Evolutionary conservation across 1,140 invertebrate genomes (phyloP).

Genomic region (Centruroides vittatus): DNA sequence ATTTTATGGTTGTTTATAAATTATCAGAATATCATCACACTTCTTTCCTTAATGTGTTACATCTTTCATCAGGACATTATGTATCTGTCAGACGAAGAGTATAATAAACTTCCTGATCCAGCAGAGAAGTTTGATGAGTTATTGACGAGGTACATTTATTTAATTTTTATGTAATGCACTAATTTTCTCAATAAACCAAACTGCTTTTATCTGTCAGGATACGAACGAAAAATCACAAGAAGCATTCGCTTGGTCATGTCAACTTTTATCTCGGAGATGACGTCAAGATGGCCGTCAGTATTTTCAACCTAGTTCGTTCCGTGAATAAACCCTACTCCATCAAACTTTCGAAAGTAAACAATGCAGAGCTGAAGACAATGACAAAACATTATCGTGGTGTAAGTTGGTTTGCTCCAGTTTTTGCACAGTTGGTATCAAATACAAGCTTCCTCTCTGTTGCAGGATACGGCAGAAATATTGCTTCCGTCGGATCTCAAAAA

Average conservation of each 20-base stretch:
- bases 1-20: too few relatives aligned
- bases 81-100: constrained; percentile 14
- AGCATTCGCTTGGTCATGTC: constrained; percentile 28
- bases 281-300: constrained; percentile 31
- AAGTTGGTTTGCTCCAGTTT: neutral
- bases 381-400: constrained; percentile 23
- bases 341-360: constrained; percentile 32
- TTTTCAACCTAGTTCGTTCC: constrained; percentile 27
- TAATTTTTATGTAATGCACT: neutral
- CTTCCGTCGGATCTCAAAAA: constrained; percentile 35
- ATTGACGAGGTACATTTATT: constrained; percentile 15
- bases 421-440: too few relatives aligned
- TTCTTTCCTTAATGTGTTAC: too few relatives aligned
- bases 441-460: neutral
- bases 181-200: neutral
- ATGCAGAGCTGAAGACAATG: constrained; percentile 32
- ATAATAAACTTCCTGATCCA: constrained; percentile 3
- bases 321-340: constrained; percentile 28
- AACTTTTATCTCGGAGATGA: constrained; percentile 29
- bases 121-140: constrained; percentile 18
- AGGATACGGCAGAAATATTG: constrained; percentile 36
- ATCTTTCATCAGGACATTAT: constrained; percentile 10
- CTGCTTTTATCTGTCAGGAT: constrained; percentile 21
- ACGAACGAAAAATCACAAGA: constrained; percentile 32
- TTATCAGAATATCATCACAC: too few relatives aligned